phyloP scores from a whole-genome alignment of 1,140 invertebrate species.

The Heliconius eleuchia region DNA sequence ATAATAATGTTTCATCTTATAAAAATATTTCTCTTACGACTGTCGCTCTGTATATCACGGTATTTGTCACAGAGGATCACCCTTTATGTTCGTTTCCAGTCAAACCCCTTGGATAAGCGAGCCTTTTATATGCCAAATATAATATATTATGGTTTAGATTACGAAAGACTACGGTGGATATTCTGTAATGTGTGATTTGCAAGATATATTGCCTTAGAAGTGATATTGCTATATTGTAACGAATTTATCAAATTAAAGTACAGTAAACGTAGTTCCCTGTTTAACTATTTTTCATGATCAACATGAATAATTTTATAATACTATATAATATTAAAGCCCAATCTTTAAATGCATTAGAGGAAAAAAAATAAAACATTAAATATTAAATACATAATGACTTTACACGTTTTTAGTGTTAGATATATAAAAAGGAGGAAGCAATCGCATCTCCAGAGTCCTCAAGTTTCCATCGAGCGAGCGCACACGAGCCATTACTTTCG shows the following conservation, averaged over 20 bases:
- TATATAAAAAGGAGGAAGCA: not conserved
- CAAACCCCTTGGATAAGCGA: constrained; percentile 82
- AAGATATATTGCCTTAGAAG: not conserved
- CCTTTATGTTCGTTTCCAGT: constrained; percentile 81
- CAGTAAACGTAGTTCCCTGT: not conserved
- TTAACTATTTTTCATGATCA: not conserved
- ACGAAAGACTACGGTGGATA: constrained; percentile 59
- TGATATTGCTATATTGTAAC: not conserved
- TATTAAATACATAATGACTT: not conserved
- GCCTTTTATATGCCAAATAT: constrained; percentile 82
- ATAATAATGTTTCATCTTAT: constrained; percentile 82
- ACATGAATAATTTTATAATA: not conserved
- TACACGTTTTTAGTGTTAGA: not conserved
- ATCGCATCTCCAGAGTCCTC: constrained; percentile 23
- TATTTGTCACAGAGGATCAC: constrained; percentile 82
- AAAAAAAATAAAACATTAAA: not conserved
- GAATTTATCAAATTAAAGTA: not conserved
- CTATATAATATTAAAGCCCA: not conserved
- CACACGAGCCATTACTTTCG: constrained; percentile 77
- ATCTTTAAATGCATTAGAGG: not conserved
- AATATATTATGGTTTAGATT: constrained; percentile 81
- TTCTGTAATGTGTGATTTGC: constrained; percentile 13
- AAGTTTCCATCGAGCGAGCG: constrained; percentile 47
- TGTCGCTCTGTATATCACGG: constrained; percentile 79
- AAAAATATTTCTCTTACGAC: constrained; percentile 81